Conservation (phyloP, 2,888 invertebrate species). For the Phlogophora meticulosa region DNA sequence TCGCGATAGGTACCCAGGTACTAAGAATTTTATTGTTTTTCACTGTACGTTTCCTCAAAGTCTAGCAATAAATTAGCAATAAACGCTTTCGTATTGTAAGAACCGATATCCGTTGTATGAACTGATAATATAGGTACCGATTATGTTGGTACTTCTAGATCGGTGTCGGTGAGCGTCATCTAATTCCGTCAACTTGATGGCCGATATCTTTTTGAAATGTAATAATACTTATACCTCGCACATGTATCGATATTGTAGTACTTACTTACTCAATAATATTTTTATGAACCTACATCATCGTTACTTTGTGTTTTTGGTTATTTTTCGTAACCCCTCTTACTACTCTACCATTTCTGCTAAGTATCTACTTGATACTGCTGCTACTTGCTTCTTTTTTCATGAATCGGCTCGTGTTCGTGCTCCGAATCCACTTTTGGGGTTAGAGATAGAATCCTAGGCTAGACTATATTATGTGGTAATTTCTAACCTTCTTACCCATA, state of each 20-base stretch:
- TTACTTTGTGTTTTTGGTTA: background rate
- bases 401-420: background rate
- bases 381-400: background rate
- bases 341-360: background rate
- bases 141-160: conserved; percentile 45
- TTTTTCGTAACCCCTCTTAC: background rate
- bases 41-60: conserved; percentile 11
- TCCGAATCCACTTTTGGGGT: too few species aligned
- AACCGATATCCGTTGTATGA: conserved; percentile 49
- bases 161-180: conserved; percentile 38
- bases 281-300: conserved; percentile 8
- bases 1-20: conserved; percentile 3
- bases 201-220: conserved; percentile 48
- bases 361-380: background rate
- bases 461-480: too few species aligned
- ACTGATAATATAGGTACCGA: conserved; percentile 31
- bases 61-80: conserved; percentile 30
- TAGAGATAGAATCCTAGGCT: too few species aligned
- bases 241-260: conserved; percentile 1
- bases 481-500: too few species aligned
- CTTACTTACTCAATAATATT: background rate
- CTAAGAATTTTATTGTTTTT: conserved; percentile 31
- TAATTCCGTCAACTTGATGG: conserved; percentile 56
- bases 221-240: conserved; percentile 8
- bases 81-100: conserved; percentile 32